Conservation (phyloP, 2,797 vertebrate genomes). For the Hapalemur alaotrensis region DNA sequence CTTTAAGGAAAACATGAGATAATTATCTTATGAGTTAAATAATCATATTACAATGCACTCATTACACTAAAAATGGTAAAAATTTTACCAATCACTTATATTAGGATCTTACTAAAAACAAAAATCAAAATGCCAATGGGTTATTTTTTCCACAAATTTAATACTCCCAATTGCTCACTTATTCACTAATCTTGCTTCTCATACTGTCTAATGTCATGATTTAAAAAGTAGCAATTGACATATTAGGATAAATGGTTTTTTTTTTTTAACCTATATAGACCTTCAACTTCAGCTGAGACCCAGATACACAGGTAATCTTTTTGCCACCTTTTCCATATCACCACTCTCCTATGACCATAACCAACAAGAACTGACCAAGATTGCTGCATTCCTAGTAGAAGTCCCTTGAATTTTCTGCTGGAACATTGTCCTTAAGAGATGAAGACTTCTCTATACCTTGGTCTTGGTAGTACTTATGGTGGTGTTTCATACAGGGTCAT, state of each 20-base stretch:
- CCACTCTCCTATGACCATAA: not conserved
- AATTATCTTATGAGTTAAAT: constrained; percentile 19
- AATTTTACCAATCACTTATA: not conserved
- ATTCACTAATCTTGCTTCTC: not conserved
- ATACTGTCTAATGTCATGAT: not conserved
- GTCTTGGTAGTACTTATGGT: not conserved
- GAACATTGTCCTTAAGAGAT: not conserved
- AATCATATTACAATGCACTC: not conserved
- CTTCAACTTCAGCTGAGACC: not conserved
- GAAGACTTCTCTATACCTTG: not conserved
- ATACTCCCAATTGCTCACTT: not conserved
- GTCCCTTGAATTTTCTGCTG: not conserved
- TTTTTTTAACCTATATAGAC: not conserved
- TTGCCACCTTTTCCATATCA: not conserved
- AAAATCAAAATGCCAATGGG: not conserved
- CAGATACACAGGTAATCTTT: not conserved
- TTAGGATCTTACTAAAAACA: constrained; percentile 10
- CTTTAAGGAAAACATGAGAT: constrained; percentile 43
- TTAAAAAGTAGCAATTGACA: not conserved
- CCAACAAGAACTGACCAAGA: not conserved
- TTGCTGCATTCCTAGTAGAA: not conserved
- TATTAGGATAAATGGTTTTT: not conserved
- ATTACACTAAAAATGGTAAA: constrained; percentile 1
- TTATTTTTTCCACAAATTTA: not conserved
- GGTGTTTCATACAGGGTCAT: not conserved